These are phyloP conservation scores for Nanorana parkeri DNA, from an alignment of 2,113 vertebrate genomes.

Conservation along the genomic window DNA sequence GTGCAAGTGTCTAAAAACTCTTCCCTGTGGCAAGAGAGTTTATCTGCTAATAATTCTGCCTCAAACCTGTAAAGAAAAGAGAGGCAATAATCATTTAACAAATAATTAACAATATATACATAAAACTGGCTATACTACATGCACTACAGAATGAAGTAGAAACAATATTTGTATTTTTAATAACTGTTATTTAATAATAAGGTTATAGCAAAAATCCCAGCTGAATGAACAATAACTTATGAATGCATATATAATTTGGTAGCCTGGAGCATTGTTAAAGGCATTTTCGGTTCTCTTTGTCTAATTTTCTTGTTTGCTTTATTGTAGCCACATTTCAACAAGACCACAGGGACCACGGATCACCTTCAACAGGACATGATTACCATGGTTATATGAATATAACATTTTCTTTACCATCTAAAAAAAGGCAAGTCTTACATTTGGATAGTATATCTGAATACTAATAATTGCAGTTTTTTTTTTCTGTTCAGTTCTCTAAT, in stretches of 20 bases:
- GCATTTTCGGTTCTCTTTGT: constrained; percentile 42
- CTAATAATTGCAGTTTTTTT: neutral
- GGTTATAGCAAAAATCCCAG: neutral
- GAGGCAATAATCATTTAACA: too few relatives aligned
- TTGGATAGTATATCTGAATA: neutral
- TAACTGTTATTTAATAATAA: too few relatives aligned
- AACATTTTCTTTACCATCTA: neutral
- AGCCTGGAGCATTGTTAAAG: constrained; percentile 36
- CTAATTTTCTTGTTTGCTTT: constrained; percentile 41
- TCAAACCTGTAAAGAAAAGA: too few relatives aligned
- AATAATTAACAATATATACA: too few relatives aligned
- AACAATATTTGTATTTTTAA: neutral
- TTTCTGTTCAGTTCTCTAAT: too few relatives aligned
- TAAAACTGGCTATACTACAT: neutral
- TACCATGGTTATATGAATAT: constrained; percentile 13
- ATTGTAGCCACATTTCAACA: constrained; percentile 33
- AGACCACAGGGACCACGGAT: constrained; percentile 17
- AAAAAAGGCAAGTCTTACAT: neutral
- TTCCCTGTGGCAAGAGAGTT: too few relatives aligned
- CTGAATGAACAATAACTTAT: constrained; percentile 2
- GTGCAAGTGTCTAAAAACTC: too few relatives aligned
- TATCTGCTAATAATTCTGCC: too few relatives aligned
- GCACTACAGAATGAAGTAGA: neutral
- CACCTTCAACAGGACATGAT: constrained; percentile 29
- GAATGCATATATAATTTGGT: constrained; percentile 30